These are phyloP conservation scores for Otis tarda DNA, from an alignment of 2,113 vertebrate genomes.

Conservation along the genomic window DNA sequence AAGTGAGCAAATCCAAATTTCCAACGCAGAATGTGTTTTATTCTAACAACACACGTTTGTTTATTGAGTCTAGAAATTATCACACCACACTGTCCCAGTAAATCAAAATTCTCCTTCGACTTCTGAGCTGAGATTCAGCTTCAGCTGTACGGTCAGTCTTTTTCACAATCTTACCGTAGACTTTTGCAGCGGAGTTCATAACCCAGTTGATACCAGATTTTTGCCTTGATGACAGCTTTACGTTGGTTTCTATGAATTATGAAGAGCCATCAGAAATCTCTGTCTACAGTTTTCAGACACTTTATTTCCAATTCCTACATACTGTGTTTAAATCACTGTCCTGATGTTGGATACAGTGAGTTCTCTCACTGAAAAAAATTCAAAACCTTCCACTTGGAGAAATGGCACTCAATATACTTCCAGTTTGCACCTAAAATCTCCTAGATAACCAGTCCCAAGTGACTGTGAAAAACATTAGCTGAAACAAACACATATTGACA, in stretches of 20 bases:
- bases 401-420: background rate
- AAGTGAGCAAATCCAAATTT: background rate
- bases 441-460: background rate
- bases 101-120: background rate
- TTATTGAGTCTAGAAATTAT: background rate
- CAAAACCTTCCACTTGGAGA: background rate
- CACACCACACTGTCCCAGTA: background rate
- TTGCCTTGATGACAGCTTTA: background rate
- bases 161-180: background rate
- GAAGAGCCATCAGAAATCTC: background rate
- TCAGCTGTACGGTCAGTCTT: background rate
- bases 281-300: background rate
- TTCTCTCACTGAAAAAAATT: background rate
- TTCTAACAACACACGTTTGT: background rate
- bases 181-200: background rate
- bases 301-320: background rate
- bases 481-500: background rate
- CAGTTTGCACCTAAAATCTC: background rate
- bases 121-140: background rate
- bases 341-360: background rate
- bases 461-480: background rate
- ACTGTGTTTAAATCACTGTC: background rate
- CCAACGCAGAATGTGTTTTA: background rate
- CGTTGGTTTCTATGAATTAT: background rate
- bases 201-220: background rate